Conservation (phyloP, 2,888 invertebrate genomes). For the Yponomeuta sedellus region DNA sequence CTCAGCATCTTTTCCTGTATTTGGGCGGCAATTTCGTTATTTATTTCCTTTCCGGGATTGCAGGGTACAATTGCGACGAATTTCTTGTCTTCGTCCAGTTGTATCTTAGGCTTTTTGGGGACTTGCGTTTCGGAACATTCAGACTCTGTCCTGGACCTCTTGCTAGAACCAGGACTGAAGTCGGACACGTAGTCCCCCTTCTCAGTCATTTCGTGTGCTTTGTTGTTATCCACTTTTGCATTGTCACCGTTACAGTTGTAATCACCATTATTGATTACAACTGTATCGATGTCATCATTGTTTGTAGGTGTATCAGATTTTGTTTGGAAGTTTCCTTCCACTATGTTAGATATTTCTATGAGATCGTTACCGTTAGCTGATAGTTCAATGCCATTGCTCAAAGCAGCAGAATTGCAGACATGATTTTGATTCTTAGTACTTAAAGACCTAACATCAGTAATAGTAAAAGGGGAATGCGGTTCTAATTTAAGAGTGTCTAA, state of each 20-base stretch:
- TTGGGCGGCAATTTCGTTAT: background rate
- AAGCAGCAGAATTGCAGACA: background rate
- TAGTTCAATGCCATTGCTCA: background rate
- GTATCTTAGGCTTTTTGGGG: constrained; percentile 2
- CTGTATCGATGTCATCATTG: background rate
- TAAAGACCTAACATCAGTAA: background rate
- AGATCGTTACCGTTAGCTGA: background rate
- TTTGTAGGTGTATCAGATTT: background rate
- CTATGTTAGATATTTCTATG: background rate
- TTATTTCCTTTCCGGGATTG: background rate
- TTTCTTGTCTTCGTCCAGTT: background rate
- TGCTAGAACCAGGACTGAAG: background rate
- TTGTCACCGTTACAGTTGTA: no score
- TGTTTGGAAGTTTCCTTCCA: background rate
- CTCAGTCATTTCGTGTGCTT: background rate
- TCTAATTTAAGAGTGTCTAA: background rate
- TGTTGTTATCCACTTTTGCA: background rate
- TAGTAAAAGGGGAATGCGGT: background rate
- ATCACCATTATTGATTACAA: background rate
- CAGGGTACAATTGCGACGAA: constrained; percentile 2
- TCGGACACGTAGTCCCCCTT: background rate
- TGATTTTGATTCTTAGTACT: background rate
- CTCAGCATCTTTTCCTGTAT: constrained; percentile 4
- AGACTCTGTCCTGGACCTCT: constrained; percentile 9
- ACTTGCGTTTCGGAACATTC: constrained; percentile 1